Base-by-base conservation (phyloP, 2,113 vertebrate genomes). In the Microtus montanus region DNA sequence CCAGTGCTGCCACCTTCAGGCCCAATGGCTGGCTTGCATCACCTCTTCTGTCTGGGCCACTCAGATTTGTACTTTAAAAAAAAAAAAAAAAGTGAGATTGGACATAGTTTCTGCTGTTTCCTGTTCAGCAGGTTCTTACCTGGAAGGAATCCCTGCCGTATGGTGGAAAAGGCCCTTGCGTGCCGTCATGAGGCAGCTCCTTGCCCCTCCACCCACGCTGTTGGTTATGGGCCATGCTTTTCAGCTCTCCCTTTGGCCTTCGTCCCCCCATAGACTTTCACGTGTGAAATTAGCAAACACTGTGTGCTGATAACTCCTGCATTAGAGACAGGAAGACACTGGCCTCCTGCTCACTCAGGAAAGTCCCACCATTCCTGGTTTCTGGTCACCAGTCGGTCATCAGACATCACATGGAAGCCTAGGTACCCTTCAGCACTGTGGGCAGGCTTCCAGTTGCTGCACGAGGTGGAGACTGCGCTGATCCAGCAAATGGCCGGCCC, bases 161-260 rank as follows among this genome's bases (percentile, higher is more conserved):
- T 52, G 24, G 0, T 9, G 10, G n/a, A 33, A 20, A 30, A 71
- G 26, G 12, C 19, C 35, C 8, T 0, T 11, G 2, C 1, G 5
- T 14, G 0, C 24, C 22, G 22, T 33, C 28, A 44, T 35, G 30
- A 52, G 28, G 17, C 5, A 0, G n/a, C 4, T 38, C 47, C 22
- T 35, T 15, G 0, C 12, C 35, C 44, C 49, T 44, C 74, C 26
- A 0, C 28, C 58, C 38, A 44, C 2, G 9, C 86, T 49, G 1
- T 4, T 9, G 2, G 61, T 9, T 41, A 38, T 28, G 38, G 49
- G 38, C 73, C 3, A 0, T 44, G 22, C 80, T 64, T 22, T 35
- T 7, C 38, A 24, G 80, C 44, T 74, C 61, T 82, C 88, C 13
- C 30, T 14, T 70, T 33, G 8, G 54, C 41, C 74, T 89, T 49